These are phyloP conservation scores for Bubo scandiacus DNA, from an alignment of 2,113 vertebrate species.

Conservation along the genomic window DNA sequence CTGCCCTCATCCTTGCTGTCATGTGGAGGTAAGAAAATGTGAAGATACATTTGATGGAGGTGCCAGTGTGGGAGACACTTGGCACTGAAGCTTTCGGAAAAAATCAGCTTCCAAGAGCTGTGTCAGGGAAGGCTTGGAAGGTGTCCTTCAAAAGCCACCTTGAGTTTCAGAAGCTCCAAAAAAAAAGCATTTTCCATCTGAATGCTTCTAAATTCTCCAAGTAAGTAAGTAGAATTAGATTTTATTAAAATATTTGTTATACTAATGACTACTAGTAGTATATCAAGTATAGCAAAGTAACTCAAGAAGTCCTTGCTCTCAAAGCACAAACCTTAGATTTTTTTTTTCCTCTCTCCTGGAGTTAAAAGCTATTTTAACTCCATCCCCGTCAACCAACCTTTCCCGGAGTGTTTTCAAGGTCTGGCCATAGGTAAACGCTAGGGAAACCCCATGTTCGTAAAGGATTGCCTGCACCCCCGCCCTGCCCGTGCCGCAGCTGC, in stretches of 20 bases:
- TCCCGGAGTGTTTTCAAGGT: too few species aligned
- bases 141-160: neutral
- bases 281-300: neutral
- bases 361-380: neutral
- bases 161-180: neutral
- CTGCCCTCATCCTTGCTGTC: neutral
- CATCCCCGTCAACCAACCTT: rapidly evolving
- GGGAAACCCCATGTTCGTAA: rapidly evolving
- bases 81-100: neutral
- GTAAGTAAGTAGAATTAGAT: neutral
- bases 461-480: rapidly evolving
- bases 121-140: neutral
- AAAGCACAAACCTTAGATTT: neutral
- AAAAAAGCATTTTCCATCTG: neutral
- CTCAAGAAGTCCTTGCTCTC: neutral
- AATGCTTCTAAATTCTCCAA: neutral
- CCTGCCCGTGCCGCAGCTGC: too few species aligned
- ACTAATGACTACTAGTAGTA: neutral
- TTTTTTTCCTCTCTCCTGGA: too few species aligned
- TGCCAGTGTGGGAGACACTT: neutral
- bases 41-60: neutral
- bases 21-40: neutral
- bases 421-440: rapidly evolving
- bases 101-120: neutral
- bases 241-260: neutral